Percentiles rank a stretch among this genome's conserved stretches.
phyloP scores from a whole-genome alignment of 2,113 vertebrate genomes.

The Rhodinocichla rosea region DNA sequence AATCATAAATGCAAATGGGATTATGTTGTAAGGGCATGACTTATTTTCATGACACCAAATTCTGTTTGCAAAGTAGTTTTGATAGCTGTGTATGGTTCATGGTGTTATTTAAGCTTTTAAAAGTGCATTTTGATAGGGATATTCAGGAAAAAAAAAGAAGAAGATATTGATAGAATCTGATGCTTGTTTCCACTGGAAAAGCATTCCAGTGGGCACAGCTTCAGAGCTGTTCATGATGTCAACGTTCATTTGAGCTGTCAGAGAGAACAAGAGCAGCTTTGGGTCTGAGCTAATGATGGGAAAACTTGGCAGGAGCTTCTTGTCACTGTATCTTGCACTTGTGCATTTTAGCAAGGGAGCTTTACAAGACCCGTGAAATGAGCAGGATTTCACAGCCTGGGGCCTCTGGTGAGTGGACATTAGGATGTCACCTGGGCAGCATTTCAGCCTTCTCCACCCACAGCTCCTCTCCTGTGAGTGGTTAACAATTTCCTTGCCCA shows the following conservation, averaged over 20 bases:
- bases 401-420: background rate
- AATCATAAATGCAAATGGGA: background rate
- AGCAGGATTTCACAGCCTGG: background rate
- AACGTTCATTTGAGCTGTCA: rapidly evolving
- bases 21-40: rapidly evolving
- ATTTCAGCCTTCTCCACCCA: background rate
- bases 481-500: background rate
- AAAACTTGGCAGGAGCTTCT: background rate
- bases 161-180: background rate
- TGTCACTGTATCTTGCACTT: background rate
- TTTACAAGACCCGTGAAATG: background rate
- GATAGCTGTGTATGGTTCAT: background rate
- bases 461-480: background rate
- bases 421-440: background rate
- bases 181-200: background rate
- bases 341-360: background rate
- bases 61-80: background rate
- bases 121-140: background rate
- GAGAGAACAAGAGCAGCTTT: background rate
- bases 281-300: background rate
- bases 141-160: rapidly evolving
- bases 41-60: background rate
- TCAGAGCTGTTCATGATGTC: background rate
- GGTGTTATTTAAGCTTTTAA: background rate
- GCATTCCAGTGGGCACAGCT: background rate